Conservation (phyloP, 2,113 vertebrate species). For the Amphilophus citrinellus region DNA sequence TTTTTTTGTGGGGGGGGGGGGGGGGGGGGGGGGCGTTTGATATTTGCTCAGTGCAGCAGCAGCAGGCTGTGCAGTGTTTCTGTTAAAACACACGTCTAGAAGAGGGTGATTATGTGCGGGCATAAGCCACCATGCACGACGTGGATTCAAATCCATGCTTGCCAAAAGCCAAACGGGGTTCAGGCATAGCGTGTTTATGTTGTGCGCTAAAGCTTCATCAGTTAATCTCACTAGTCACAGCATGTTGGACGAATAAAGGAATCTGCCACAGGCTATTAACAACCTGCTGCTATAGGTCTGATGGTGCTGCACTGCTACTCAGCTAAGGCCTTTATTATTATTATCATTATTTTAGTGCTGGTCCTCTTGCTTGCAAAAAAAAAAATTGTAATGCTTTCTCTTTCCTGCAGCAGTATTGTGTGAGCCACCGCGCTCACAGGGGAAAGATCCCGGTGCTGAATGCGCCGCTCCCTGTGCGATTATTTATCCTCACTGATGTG, state of each 20-base stretch:
- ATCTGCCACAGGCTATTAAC: slow-evolving; percentile 22
- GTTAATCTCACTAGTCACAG: slow-evolving; percentile 43
- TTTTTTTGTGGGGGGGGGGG: too few relatives aligned
- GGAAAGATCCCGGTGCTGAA: slow-evolving; percentile 13
- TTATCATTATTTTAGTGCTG: background rate
- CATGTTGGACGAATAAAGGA: slow-evolving; percentile 54
- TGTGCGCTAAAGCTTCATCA: background rate
- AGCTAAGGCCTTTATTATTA: background rate
- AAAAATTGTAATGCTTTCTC: background rate
- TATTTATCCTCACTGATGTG: slow-evolving; percentile 80
- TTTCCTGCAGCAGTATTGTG: background rate
- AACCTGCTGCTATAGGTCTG: slow-evolving; percentile 24
- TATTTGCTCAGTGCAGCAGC: slow-evolving; percentile 18
- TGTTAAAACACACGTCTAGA: slow-evolving; percentile 24
- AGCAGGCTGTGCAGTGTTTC: slow-evolving; percentile 9
- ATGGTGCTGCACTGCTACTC: background rate
- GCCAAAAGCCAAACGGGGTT: slow-evolving; percentile 10
- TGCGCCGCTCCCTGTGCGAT: slow-evolving; percentile 75
- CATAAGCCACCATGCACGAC: background rate
- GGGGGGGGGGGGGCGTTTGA: background rate
- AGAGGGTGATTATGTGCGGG: background rate
- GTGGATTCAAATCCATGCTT: slow-evolving; percentile 30
- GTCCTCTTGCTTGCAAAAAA: background rate
- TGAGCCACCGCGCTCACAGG: background rate
- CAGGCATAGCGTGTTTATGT: background rate